Percentiles rank a stretch among this genome's conserved stretches.
Conservation (phyloP, 2,113 vertebrate species). For the Lampris incognitus region DNA sequence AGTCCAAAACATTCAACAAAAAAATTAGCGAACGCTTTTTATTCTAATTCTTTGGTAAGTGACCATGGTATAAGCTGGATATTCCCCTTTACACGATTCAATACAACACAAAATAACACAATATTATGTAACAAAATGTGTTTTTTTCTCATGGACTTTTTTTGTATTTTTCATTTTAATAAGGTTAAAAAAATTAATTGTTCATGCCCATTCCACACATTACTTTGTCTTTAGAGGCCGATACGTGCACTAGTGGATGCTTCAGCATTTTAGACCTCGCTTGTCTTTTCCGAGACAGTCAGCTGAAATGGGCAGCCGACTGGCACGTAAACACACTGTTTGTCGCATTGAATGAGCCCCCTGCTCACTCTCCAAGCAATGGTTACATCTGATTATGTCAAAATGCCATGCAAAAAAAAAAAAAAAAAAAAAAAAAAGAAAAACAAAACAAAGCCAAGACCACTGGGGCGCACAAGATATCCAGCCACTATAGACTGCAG, state of each 20-base stretch:
- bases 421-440: constrained; percentile 1
- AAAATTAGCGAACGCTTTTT: too few relatives aligned
- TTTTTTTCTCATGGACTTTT: too few relatives aligned
- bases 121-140: too few relatives aligned
- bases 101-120: too few relatives aligned
- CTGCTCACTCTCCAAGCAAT: constrained; percentile 8
- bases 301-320: constrained; percentile 20
- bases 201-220: too few relatives aligned
- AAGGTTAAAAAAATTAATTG: too few relatives aligned
- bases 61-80: too few relatives aligned
- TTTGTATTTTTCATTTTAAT: too few relatives aligned
- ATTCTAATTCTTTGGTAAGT: too few relatives aligned
- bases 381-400: constrained; percentile 22
- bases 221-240: too few relatives aligned
- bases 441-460: neutral
- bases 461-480: neutral
- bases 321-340: neutral
- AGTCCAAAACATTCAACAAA: too few relatives aligned
- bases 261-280: constrained; percentile 7
- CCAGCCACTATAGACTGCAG: constrained; percentile 4
- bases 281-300: neutral
- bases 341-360: constrained; percentile 19
- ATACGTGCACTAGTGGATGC: neutral
- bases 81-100: too few relatives aligned
- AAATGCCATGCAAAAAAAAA: constrained; percentile 6